A percentile compares a stretch with the other conserved stretches of the same genome.
These are phyloP conservation scores for Diglossa cyanea DNA, from an alignment of 2,797 vertebrate species.

Conservation along the genomic window DNA sequence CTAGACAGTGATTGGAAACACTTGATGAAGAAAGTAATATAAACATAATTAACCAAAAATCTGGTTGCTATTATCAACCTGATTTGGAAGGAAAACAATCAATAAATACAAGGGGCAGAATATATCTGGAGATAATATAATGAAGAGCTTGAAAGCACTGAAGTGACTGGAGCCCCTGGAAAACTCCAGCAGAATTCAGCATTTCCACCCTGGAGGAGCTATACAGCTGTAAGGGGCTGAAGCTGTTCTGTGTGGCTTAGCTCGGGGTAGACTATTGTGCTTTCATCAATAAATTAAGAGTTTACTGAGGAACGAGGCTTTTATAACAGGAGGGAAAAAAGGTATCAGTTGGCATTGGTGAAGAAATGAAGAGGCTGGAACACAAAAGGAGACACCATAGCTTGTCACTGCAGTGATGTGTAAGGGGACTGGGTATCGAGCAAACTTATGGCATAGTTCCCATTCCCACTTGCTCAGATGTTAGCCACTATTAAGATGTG, in stretches of 20 bases:
- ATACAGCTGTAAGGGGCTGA: not conserved
- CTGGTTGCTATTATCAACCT: not conserved
- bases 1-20: not conserved
- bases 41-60: constrained; percentile 8
- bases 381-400: not conserved
- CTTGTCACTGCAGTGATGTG: not conserved
- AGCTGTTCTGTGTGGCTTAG: not conserved
- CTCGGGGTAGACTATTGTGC: not conserved
- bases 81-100: not conserved
- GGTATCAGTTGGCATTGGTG: not conserved
- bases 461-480: not conserved
- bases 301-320: not conserved
- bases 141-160: not conserved
- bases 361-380: not conserved
- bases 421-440: not conserved
- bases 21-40: not conserved
- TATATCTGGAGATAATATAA: not conserved
- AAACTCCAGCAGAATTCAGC: not conserved
- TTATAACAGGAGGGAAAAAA: not conserved
- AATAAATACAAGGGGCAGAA: not conserved
- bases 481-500: not conserved
- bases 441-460: not conserved
- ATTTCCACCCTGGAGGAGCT: not conserved
- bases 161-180: not conserved
- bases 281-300: not conserved